phyloP scores from a whole-genome alignment of 2,113 vertebrate species.

The Oryzias melastigma region DNA sequence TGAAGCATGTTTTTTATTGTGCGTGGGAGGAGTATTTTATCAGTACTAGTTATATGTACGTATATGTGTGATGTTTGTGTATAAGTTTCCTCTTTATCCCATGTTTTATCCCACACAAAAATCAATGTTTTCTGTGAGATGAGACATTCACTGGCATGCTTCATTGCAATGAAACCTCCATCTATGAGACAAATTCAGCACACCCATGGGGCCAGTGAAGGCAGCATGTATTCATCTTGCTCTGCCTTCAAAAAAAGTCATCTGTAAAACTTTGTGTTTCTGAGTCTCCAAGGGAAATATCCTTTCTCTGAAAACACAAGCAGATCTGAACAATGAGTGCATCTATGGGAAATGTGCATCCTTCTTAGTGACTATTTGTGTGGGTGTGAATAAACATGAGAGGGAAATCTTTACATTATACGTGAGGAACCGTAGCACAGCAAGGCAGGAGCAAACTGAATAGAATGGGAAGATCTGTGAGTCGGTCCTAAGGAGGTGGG shows the following conservation, averaged over 20 bases:
- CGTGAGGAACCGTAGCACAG: conserved; percentile 8
- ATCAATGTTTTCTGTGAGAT: neutral
- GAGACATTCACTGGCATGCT: neutral
- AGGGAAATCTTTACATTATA: conserved; percentile 4
- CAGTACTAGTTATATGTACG: no score
- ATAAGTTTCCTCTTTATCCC: no score
- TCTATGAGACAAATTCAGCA: neutral
- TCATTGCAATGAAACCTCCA: conserved; percentile 9
- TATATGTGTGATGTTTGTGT: no score
- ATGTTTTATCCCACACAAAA: no score
- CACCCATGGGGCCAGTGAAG: conserved; percentile 2
- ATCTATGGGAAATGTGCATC: neutral
- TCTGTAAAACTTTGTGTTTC: conserved; percentile 3
- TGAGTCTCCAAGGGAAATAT: conserved; percentile 3
- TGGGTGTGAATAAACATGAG: conserved; percentile 36
- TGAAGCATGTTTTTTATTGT: no score
- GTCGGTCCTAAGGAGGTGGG: neutral
- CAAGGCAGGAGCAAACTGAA: neutral
- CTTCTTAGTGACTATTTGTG: neutral
- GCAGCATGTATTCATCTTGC: neutral
- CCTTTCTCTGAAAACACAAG: conserved; percentile 1
- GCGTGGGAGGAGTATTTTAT: no score
- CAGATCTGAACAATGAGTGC: conserved; percentile 17
- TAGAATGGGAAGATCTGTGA: conserved; percentile 10
- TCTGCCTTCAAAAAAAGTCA: neutral